Evolutionary conservation across 2,888 invertebrate genomes (phyloP).

Genomic region (Athalia circularis): DNA sequence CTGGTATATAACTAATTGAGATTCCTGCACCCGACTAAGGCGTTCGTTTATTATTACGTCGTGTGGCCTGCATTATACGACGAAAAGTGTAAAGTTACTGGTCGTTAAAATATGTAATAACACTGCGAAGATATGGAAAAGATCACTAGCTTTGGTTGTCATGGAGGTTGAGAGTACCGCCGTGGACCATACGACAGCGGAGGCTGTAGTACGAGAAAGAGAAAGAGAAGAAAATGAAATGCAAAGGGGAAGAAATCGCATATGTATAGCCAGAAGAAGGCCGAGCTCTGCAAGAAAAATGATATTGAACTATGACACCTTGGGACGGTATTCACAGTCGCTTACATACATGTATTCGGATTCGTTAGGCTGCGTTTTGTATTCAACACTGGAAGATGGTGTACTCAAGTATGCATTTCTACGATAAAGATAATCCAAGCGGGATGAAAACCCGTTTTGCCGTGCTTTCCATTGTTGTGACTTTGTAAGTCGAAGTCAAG

Average conservation of each 20-base stretch:
- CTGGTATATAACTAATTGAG: background rate
- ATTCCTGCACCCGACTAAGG: background rate
- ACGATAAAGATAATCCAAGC: background rate
- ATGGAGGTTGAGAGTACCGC: background rate
- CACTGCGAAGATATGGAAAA: background rate
- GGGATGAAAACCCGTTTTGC: conserved; percentile 3
- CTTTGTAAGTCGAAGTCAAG: background rate
- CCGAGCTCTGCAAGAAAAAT: background rate
- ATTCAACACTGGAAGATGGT: background rate
- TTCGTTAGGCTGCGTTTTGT: background rate
- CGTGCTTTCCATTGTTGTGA: conserved; percentile 14
- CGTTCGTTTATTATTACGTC: background rate
- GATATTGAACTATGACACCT: conserved; percentile 30
- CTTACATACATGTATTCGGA: background rate
- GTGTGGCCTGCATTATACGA: background rate
- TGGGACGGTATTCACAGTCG: background rate
- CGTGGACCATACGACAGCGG: background rate
- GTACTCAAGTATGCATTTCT: background rate
- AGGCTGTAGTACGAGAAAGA: conserved; percentile 1
- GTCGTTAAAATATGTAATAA: conserved; percentile 12
- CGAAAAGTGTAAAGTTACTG: background rate
- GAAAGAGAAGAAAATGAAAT: background rate
- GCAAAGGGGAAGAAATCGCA: too few relatives aligned
- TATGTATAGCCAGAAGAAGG: background rate
- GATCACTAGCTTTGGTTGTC: background rate